Evolutionary conservation across 2,797 vertebrate genomes (phyloP).

Genomic region (Brachymystax lenok): DNA sequence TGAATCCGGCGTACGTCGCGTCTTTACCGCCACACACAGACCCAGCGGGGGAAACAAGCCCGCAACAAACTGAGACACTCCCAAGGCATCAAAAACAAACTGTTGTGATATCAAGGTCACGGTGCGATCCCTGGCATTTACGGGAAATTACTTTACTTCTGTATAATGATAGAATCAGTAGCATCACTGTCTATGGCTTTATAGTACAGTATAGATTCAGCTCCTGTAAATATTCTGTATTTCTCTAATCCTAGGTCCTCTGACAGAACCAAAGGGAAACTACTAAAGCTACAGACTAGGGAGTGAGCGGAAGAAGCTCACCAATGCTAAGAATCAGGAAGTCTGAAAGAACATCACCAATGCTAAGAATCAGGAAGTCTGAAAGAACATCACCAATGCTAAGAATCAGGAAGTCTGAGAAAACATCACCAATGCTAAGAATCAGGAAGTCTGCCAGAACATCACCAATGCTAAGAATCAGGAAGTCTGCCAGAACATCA

Average conservation of each 20-base stretch:
- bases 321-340: too few relatives aligned
- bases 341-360: too few relatives aligned
- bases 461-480: too few relatives aligned
- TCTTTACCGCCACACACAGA: not conserved
- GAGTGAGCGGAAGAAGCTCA: too few relatives aligned
- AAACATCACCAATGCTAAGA: too few relatives aligned
- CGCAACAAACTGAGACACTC: slow-evolving; percentile 28
- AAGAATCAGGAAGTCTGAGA: too few relatives aligned
- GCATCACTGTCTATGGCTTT: not conserved
- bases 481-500: too few relatives aligned
- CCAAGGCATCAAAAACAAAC: slow-evolving; percentile 14
- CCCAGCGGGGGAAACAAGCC: not conserved
- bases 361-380: too few relatives aligned
- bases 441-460: too few relatives aligned
- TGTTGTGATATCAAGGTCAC: not conserved
- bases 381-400: too few relatives aligned
- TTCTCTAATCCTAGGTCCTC: not conserved
- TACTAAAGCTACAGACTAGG: not conserved
- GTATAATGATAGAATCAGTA: not conserved
- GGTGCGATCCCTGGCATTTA: not conserved
- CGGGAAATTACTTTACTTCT: not conserved
- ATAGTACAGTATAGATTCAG: not conserved
- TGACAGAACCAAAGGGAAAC: not conserved
- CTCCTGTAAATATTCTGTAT: not conserved
- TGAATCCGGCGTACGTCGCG: not conserved